A percentile compares a stretch with the other conserved stretches of the same genome.
Conservation (phyloP, 2,888 invertebrate genomes). For the Prenolepis imparis region DNA sequence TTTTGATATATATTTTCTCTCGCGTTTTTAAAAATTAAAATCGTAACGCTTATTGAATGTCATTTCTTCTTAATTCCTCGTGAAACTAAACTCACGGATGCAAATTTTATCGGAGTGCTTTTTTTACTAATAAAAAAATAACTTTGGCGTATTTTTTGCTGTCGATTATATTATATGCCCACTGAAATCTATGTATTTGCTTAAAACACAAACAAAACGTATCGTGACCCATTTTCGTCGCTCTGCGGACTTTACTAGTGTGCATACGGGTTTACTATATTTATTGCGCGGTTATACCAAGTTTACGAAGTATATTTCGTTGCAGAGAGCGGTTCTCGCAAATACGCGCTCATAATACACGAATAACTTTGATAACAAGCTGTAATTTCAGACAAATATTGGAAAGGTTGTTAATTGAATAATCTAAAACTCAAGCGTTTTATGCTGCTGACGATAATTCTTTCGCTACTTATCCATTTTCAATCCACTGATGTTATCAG, state of each 20-base stretch:
- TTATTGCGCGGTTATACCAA: conserved; percentile 32
- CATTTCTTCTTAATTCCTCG: neutral
- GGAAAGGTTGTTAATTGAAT: conserved; percentile 46
- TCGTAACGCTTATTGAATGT: neutral
- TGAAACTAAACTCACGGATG: conserved; percentile 15
- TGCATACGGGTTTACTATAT: conserved; percentile 39
- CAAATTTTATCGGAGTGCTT: conserved; percentile 2
- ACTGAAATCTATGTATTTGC: conserved; percentile 22
- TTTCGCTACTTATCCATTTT: neutral
- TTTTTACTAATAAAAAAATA: conserved; percentile 26
- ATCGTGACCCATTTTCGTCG: conserved; percentile 56
- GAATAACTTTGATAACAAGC: conserved; percentile 55
- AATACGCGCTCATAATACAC: conserved; percentile 23
- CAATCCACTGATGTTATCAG: neutral
- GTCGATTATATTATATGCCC: conserved; percentile 28
- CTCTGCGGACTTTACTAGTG: conserved; percentile 22
- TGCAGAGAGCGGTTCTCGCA: neutral
- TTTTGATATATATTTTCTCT: neutral
- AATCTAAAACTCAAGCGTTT: conserved; percentile 15
- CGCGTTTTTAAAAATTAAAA: neutral
- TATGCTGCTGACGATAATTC: conserved; percentile 8
- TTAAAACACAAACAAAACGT: conserved; percentile 54
- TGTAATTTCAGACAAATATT: conserved; percentile 49
- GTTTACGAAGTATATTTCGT: conserved; percentile 29
- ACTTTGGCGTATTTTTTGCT: conserved; percentile 32